Percentiles rank a stretch among this genome's conserved stretches.
These are phyloP conservation scores for Luscinia luscinia DNA, from an alignment of 2,797 vertebrate genomes.

Conservation along the genomic window DNA sequence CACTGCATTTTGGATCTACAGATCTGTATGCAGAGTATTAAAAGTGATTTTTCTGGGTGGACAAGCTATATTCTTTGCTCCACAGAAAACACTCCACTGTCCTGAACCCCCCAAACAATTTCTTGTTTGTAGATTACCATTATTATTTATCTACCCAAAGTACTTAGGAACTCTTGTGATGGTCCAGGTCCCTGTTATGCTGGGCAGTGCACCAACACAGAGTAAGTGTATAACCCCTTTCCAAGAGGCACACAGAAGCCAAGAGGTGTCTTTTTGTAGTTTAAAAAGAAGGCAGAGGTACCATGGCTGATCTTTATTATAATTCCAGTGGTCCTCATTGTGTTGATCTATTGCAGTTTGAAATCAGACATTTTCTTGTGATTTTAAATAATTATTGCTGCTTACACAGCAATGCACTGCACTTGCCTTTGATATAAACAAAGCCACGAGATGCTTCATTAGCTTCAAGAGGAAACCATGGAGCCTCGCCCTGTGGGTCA, in stretches of 20 bases:
- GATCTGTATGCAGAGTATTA: not conserved
- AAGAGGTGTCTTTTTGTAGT: not conserved
- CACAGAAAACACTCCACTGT: not conserved
- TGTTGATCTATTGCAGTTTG: not conserved
- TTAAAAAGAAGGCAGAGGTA: not conserved
- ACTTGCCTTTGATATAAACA: not conserved
- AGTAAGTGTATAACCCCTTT: not conserved
- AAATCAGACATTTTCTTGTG: not conserved
- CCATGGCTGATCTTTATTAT: not conserved
- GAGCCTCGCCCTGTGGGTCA: not conserved
- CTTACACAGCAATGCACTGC: not conserved
- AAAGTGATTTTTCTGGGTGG: not conserved
- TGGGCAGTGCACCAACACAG: not conserved
- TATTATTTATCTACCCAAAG: not conserved
- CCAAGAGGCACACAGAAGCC: not conserved
- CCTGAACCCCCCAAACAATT: not conserved
- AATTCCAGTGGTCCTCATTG: not conserved
- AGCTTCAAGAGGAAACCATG: not conserved
- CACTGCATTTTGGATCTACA: not conserved
- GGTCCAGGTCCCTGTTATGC: not conserved
- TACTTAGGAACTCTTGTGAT: not conserved
- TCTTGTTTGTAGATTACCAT: not conserved
- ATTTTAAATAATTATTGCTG: not conserved
- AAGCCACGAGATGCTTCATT: not conserved
- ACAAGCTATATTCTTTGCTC: not conserved